These are phyloP conservation scores for Napeogenes sylphis DNA, from an alignment of 2,888 invertebrate genomes.

Conservation along the genomic window DNA sequence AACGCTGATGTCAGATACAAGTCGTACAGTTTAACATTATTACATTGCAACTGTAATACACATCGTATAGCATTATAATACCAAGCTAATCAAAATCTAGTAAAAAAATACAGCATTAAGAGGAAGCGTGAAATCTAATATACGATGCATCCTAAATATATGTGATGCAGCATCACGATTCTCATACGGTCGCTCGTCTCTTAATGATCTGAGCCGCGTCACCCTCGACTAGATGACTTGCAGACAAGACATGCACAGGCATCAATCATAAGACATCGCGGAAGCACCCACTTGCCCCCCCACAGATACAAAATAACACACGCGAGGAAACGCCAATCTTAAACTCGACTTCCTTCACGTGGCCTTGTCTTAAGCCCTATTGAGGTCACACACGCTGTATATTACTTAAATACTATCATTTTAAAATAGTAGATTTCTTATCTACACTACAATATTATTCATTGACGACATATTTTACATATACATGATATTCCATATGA, in stretches of 20 bases:
- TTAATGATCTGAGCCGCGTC: too few species aligned
- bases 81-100: too few species aligned
- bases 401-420: background rate
- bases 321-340: conserved; percentile 52
- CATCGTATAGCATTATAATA: too few species aligned
- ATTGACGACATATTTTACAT: too few species aligned
- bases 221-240: conserved; percentile 1
- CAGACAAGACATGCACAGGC: conserved; percentile 14
- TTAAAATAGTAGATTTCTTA: too few species aligned
- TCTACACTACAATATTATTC: too few species aligned
- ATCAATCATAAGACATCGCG: conserved; percentile 31
- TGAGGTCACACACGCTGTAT: conserved; percentile 12
- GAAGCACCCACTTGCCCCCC: conserved; percentile 53
- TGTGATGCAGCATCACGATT: too few species aligned
- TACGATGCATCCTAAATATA: background rate
- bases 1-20: background rate
- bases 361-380: conserved; percentile 30
- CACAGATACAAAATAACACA: conserved; percentile 31
- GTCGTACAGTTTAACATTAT: too few species aligned
- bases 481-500: too few species aligned
- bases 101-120: background rate
- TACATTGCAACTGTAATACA: too few species aligned
- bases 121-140: background rate
- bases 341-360: conserved; percentile 30
- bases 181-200: too few species aligned